A percentile compares a stretch with the other conserved stretches of the same genome.
Conservation (phyloP, 2,797 vertebrate species). For the Scolopax bukidnonensis region DNA sequence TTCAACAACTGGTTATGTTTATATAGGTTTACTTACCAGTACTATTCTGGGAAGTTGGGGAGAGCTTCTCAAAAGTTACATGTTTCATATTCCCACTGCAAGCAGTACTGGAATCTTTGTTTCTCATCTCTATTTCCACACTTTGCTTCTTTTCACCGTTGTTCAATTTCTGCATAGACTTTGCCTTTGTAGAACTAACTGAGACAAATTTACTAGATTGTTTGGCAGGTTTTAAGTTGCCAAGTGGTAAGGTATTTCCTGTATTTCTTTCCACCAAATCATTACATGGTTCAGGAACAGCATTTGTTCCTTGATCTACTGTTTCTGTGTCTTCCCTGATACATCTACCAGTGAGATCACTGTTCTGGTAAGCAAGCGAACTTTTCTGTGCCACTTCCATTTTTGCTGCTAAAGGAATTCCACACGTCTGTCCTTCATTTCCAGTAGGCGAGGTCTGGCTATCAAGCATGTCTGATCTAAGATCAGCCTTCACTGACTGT, state of each 20-base stretch:
- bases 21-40: slow-evolving; percentile 75
- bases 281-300: not conserved
- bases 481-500: not conserved
- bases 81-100: slow-evolving; percentile 62
- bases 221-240: not conserved
- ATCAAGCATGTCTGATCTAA: not conserved
- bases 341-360: not conserved
- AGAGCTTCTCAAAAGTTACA: slow-evolving; percentile 62
- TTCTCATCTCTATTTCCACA: not conserved
- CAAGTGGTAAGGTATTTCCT: not conserved
- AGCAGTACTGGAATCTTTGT: not conserved
- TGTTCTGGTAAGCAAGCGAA: not conserved
- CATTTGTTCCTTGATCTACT: not conserved
- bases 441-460: not conserved
- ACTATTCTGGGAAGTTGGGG: not conserved
- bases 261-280: not conserved
- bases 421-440: not conserved
- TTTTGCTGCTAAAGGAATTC: not conserved
- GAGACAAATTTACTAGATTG: not conserved
- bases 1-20: not conserved
- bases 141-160: not conserved
- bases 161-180: slow-evolving; percentile 8
- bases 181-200: not conserved
- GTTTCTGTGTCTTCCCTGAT: not conserved
- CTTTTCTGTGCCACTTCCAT: not conserved